phyloP scores from a whole-genome alignment of 2,113 vertebrate genomes.

The Antechinus stuartii region DNA sequence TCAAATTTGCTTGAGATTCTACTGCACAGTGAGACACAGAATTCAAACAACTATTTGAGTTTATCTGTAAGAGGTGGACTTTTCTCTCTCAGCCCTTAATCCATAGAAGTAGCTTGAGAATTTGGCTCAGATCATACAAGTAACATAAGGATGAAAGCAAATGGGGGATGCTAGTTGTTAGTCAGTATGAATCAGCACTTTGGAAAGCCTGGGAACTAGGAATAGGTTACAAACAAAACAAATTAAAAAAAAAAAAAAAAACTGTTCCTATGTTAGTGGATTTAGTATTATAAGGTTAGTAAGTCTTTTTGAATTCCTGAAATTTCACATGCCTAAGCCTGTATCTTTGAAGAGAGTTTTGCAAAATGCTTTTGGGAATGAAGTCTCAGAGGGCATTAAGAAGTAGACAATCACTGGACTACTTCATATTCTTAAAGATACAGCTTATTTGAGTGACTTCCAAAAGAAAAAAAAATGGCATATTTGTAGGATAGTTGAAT shows the following conservation, averaged over 20 bases:
- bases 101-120: constrained; percentile 60
- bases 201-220: constrained; percentile 70
- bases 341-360: constrained; percentile 67
- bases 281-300: constrained; percentile 57
- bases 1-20: constrained; percentile 1
- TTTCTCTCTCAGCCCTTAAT: constrained; percentile 49
- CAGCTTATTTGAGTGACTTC: constrained; percentile 50
- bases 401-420: not conserved
- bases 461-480: constrained; percentile 35
- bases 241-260: constrained; percentile 29
- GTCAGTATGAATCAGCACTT: constrained; percentile 74
- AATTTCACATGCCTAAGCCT: constrained; percentile 73
- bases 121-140: constrained; percentile 56
- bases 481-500: not conserved
- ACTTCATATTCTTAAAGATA: constrained; percentile 52
- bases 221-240: constrained; percentile 52
- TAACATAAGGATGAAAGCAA: constrained; percentile 34
- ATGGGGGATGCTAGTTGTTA: constrained; percentile 50
- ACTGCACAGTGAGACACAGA: constrained; percentile 1
- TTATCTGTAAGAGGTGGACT: not conserved
- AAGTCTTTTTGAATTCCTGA: constrained; percentile 59
- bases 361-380: constrained; percentile 66
- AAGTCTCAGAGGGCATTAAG: constrained; percentile 55
- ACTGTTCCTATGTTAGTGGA: constrained; percentile 48
- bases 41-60: constrained; percentile 12